Evolutionary conservation across 2,113 vertebrate genomes (phyloP).

Genomic region (Callopanchax toddi): DNA sequence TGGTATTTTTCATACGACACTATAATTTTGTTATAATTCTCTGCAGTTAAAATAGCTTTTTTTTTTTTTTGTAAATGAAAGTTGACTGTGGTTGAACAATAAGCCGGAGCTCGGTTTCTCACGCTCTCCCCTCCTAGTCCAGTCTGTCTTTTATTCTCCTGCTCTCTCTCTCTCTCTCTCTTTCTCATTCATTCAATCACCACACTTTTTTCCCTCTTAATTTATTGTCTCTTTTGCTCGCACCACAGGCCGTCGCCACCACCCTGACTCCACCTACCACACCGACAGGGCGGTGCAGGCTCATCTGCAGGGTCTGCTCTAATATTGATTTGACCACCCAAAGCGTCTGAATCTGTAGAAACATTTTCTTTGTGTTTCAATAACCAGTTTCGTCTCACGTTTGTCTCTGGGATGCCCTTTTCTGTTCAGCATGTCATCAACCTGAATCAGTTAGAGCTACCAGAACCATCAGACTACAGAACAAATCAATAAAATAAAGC

Average conservation of each 20-base stretch:
- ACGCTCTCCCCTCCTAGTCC: background rate
- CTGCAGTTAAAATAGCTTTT: background rate
- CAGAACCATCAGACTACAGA: too few relatives aligned
- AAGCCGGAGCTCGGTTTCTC: background rate
- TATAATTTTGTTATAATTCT: background rate
- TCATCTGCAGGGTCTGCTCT: background rate
- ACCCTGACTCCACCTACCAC: background rate
- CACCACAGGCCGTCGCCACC: background rate
- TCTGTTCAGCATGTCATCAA: too few relatives aligned
- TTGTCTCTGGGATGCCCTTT: too few relatives aligned
- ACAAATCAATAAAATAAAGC: too few relatives aligned
- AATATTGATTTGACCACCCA: background rate
- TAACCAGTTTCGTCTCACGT: too few relatives aligned
- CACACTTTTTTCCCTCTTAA: background rate
- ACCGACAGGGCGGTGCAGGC: background rate
- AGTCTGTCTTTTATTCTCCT: background rate
- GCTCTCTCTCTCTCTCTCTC: background rate
- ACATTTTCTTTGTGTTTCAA: too few relatives aligned
- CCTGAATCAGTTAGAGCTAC: too few relatives aligned
- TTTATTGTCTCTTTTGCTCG: background rate
- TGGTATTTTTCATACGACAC: background rate
- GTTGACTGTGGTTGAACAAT: conserved; percentile 3
- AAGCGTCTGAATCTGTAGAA: too few relatives aligned
- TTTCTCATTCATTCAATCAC: background rate
- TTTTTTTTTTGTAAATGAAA: background rate